These are phyloP conservation scores for Lamprologus speciosus DNA, from an alignment of 2,113 vertebrate species.

Conservation along the genomic window DNA sequence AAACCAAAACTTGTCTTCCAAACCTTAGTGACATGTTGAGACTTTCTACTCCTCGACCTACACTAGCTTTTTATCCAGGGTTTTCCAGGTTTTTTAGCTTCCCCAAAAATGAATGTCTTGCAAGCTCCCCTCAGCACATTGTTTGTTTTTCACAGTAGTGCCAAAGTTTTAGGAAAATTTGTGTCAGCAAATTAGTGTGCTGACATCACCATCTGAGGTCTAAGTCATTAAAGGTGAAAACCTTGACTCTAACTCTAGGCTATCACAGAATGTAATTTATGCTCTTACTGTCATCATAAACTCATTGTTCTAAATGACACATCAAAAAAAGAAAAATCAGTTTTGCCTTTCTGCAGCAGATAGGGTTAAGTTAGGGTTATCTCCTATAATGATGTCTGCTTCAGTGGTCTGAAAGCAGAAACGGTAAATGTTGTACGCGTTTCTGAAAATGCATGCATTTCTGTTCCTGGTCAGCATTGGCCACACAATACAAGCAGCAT, in stretches of 20 bases:
- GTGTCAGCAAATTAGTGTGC: background rate
- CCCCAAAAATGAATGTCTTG: background rate
- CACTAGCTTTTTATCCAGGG: background rate
- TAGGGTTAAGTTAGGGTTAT: background rate
- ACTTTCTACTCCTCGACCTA: background rate
- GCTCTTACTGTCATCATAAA: background rate
- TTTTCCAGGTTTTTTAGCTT: background rate
- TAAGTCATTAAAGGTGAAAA: background rate
- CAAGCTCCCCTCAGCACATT: background rate
- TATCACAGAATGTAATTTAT: background rate
- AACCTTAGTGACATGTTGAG: background rate
- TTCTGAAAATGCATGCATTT: background rate
- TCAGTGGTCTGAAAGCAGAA: background rate
- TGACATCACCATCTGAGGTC: background rate
- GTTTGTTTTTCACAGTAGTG: background rate
- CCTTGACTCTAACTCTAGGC: background rate
- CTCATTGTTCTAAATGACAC: background rate
- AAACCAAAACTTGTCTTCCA: background rate
- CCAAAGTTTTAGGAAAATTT: background rate
- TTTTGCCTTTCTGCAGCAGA: background rate
- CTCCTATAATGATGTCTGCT: background rate
- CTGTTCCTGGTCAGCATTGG: background rate
- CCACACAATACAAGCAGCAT: background rate
- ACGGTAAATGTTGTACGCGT: accelerated
- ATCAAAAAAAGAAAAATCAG: background rate